These are phyloP conservation scores for Apodemus sylvaticus DNA, from an alignment of 2,113 vertebrate species.

Conservation along the genomic window DNA sequence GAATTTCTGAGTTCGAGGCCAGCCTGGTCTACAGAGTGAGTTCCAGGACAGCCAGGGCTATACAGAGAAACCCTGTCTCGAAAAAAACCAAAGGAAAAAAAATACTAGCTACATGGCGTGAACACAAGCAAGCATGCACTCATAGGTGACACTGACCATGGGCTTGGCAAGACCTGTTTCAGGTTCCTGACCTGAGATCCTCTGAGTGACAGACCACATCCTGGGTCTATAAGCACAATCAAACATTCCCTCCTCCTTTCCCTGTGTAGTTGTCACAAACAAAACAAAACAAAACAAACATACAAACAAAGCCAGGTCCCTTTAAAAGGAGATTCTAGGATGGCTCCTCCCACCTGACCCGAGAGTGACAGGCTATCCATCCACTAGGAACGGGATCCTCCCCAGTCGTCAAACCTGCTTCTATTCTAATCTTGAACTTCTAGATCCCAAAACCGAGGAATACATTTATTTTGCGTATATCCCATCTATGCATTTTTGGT, in stretches of 20 bases:
- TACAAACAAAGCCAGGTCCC: neutral
- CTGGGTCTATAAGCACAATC: neutral
- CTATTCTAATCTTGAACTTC: neutral
- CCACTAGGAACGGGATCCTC: neutral
- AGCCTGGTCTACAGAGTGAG: too few species aligned
- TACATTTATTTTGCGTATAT: neutral
- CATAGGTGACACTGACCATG: neutral
- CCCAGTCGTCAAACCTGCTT: neutral
- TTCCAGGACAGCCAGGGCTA: too few species aligned
- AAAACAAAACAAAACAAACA: neutral
- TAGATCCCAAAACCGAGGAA: neutral
- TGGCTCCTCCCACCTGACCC: neutral
- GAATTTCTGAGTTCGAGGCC: too few species aligned
- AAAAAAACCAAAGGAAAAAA: too few species aligned
- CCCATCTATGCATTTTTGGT: too few species aligned
- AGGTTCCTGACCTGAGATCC: neutral
- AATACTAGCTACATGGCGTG: too few species aligned
- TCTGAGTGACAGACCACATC: neutral
- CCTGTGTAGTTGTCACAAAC: neutral
- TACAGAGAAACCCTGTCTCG: too few species aligned
- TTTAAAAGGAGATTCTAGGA: neutral
- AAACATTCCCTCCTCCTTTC: neutral
- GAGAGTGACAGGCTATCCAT: neutral
- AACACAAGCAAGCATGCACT: neutral
- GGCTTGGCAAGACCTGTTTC: neutral